phyloP scores from a whole-genome alignment of 2,113 vertebrate genomes.

The Passerina amoena region DNA sequence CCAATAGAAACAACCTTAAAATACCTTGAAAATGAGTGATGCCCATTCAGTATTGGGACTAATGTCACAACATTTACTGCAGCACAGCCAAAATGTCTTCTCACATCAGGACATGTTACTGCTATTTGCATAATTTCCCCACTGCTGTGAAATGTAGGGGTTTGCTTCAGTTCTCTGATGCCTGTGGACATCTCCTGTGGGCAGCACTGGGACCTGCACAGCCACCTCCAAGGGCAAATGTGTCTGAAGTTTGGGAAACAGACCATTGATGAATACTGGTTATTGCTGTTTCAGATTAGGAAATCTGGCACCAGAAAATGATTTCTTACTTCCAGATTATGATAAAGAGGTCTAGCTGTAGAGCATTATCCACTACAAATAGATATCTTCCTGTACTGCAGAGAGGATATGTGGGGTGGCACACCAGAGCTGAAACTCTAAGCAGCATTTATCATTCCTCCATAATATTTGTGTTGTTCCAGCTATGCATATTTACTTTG shows the following conservation, averaged over 20 bases:
- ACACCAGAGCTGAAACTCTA: background rate
- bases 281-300: background rate
- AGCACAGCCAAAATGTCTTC: background rate
- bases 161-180: background rate
- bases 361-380: background rate
- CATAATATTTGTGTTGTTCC: background rate
- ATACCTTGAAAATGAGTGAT: background rate
- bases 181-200: fast-evolving
- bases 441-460: background rate
- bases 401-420: background rate
- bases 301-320: background rate
- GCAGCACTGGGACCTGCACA: background rate
- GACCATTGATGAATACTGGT: background rate
- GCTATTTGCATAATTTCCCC: background rate
- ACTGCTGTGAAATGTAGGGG: background rate
- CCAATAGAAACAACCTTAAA: background rate
- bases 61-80: background rate
- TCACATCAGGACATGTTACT: background rate
- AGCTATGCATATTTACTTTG: background rate
- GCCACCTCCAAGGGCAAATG: background rate
- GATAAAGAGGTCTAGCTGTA: background rate
- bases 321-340: background rate
- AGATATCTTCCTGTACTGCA: background rate
- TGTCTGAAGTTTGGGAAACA: background rate
- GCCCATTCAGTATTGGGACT: fast-evolving